Evolutionary conservation across 2,113 vertebrate genomes (phyloP).

Genomic region (Melanerpes formicivorus): DNA sequence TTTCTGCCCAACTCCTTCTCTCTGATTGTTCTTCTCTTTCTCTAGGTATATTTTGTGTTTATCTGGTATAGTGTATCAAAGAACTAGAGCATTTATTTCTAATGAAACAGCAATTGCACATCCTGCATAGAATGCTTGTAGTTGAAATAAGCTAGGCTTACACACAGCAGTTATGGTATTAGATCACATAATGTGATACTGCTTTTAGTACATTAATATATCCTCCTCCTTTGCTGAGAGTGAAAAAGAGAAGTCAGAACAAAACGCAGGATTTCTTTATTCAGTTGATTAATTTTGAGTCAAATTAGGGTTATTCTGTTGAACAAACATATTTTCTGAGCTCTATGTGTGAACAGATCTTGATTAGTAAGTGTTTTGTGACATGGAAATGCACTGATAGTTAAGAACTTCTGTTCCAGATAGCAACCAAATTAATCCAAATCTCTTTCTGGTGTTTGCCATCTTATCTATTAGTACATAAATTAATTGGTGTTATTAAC

Average conservation of each 20-base stretch:
- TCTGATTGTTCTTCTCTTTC: background rate
- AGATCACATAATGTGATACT: background rate
- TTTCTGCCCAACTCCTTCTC: background rate
- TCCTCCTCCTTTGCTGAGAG: background rate
- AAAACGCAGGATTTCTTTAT: background rate
- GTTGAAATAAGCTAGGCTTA: background rate
- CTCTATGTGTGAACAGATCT: background rate
- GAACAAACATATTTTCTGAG: background rate
- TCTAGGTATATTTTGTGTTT: background rate
- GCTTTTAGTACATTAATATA: background rate
- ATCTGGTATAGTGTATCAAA: background rate
- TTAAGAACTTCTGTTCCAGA: background rate
- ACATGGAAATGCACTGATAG: background rate
- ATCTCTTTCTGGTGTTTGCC: background rate
- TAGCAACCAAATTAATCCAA: background rate
- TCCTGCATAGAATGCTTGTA: background rate
- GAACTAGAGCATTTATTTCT: background rate
- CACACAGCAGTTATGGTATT: background rate
- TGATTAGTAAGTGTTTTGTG: background rate
- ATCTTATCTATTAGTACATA: background rate
- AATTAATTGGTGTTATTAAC: background rate
- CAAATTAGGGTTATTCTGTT: background rate
- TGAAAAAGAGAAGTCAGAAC: background rate
- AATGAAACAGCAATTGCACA: background rate
- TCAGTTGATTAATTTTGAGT: background rate